Evolutionary conservation across 2,888 invertebrate genomes (phyloP).

Genomic region (Sarcophaga subvicina): DNA sequence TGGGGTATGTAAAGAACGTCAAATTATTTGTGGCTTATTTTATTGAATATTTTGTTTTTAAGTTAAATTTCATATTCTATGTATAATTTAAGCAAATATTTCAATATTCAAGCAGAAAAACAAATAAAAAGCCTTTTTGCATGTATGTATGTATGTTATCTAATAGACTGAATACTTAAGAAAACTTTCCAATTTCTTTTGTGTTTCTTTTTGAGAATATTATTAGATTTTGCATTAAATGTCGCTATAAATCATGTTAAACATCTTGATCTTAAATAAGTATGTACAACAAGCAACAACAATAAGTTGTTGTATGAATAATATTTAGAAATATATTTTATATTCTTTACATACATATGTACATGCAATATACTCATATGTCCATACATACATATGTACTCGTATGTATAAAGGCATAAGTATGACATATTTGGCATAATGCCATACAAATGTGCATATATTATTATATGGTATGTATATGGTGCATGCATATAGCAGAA

Average conservation of each 20-base stretch:
- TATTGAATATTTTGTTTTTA: neutral
- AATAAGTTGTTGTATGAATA: constrained; percentile 21
- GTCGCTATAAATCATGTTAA: constrained; percentile 49
- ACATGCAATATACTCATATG: neutral
- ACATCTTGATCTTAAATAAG: constrained; percentile 27
- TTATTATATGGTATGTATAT: neutral
- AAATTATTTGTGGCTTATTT: neutral
- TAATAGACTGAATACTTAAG: neutral
- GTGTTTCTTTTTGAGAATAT: neutral
- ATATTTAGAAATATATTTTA: neutral
- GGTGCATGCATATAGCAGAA: neutral
- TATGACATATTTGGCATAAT: constrained; percentile 24
- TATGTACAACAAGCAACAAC: neutral
- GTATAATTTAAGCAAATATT: constrained; percentile 18
- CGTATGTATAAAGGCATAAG: too few species aligned
- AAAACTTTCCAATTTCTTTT: neutral
- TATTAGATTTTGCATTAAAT: constrained; percentile 22
- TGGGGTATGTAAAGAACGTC: neutral
- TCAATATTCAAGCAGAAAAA: neutral
- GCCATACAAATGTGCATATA: constrained; percentile 39
- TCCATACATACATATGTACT: too few species aligned
- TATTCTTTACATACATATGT: neutral
- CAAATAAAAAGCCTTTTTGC: neutral
- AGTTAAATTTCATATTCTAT: neutral
- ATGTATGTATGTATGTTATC: neutral